These are phyloP conservation scores for Zaprionus taronus DNA, from an alignment of 1,140 invertebrate species.

Conservation along the genomic window DNA sequence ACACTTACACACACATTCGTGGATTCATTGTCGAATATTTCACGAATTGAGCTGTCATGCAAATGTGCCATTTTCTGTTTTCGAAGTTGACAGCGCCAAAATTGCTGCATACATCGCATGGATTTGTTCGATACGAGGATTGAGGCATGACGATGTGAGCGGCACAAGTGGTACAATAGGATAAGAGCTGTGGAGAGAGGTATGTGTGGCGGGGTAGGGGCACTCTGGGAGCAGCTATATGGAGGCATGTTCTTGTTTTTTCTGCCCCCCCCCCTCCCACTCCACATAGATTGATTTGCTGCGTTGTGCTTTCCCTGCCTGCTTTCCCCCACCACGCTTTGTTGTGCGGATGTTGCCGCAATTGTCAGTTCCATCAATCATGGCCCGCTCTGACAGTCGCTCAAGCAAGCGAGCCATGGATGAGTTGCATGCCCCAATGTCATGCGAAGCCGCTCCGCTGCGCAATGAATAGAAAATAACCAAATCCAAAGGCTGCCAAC, in stretches of 20 bases:
- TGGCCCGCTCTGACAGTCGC: conserved; percentile 50
- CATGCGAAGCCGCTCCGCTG: not conserved
- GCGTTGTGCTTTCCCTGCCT: conserved; percentile 17
- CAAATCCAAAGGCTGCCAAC: not conserved
- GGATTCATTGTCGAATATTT: conserved; percentile 61
- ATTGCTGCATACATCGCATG: conserved; percentile 67
- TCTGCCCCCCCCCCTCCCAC: too few relatives aligned
- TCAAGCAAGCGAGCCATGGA: conserved; percentile 32
- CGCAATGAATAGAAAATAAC: conserved; percentile 7
- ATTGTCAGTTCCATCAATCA: conserved; percentile 78
- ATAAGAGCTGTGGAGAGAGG: not conserved
- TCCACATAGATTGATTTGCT: conserved; percentile 20
- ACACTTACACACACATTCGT: conserved; percentile 7
- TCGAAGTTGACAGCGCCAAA: conserved; percentile 79
- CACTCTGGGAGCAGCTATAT: not conserved
- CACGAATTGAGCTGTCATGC: conserved; percentile 82
- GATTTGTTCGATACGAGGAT: conserved; percentile 5
- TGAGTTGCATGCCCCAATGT: conserved; percentile 20
- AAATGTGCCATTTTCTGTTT: conserved; percentile 81
- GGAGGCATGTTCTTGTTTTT: not conserved
- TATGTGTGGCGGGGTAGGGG: not conserved
- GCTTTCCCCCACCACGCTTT: not conserved
- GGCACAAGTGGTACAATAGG: not conserved
- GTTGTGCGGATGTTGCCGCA: conserved; percentile 57
- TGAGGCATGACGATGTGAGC: not conserved